Base-by-base conservation (phyloP, 2,888 invertebrate species). In the Candidula unifasciata region DNA sequence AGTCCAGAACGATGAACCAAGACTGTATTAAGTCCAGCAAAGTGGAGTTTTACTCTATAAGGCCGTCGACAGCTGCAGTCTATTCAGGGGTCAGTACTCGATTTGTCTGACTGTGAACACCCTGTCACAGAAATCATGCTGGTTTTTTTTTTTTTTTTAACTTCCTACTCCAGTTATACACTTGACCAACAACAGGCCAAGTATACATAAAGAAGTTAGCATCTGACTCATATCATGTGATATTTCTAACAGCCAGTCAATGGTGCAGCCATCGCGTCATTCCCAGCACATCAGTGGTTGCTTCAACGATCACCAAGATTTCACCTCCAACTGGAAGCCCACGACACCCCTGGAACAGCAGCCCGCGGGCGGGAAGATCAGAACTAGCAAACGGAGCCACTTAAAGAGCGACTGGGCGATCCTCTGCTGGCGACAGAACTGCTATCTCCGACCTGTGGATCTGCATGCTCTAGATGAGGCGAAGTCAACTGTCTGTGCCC, bases 271-370 rank as follows among this genome's bases (percentile, higher is more conserved):
- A 30, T 24, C 0, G 18, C 27, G 16, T 13, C 21, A 27, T 8
- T 27, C 57, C 5, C 68, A 57, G 16, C 69, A 78, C 33, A 16
- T 57, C 13, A 77, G 69, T 24, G 77, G 52, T 18, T 78, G 71
- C 24, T 16, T 37, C 57, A 44, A 27, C 24, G 54, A 54, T 13
- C 69, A 78, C 3, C 54, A 66, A 30, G 69, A 83, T n/a, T 78
- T 83, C 57, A 78, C 78, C 13, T 66, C 83, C 69, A 83, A 83
- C 78, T 78, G 83, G 77, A 77, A 76, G 33, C 78, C 77, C 10
- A 57, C 69, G 18, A 64, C 77, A n/a, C 78, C 78, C 0, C 37
- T 27, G n/a, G 57, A 8, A 24, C 18, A 18, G 0, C 71, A 81
- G 13, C 16, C 35, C n/a, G 10, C 37, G 2, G 37, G 24, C 3